Conservation (phyloP, 1,140 invertebrate species). For the Leptoteleia sp. region DNA sequence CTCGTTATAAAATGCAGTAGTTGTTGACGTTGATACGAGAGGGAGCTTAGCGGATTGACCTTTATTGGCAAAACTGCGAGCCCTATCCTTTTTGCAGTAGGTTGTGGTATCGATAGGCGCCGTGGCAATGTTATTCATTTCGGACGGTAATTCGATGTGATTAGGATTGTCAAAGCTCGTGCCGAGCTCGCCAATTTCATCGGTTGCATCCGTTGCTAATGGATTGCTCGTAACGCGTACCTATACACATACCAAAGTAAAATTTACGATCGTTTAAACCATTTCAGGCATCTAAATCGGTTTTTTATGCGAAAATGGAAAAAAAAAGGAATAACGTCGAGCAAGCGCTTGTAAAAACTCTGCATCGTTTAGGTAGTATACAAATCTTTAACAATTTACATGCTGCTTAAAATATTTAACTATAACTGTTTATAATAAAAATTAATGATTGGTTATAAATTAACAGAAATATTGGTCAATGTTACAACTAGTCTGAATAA, state of each 20-base stretch:
- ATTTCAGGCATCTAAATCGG: neutral
- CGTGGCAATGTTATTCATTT: slow-evolving; percentile 72
- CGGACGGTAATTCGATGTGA: slow-evolving; percentile 85
- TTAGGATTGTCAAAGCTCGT: slow-evolving; percentile 89
- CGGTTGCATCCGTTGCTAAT: slow-evolving; percentile 83
- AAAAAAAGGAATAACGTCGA: neutral
- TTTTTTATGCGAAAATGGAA: neutral
- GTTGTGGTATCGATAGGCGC: slow-evolving; percentile 86
- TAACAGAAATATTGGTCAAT: too few species aligned
- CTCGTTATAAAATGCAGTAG: slow-evolving; percentile 72
- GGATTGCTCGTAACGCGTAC: slow-evolving; percentile 90
- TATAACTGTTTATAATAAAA: too few species aligned
- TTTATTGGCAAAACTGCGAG: slow-evolving; percentile 73
- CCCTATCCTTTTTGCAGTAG: slow-evolving; percentile 85
- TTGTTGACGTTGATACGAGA: slow-evolving; percentile 57
- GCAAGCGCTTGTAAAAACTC: too few species aligned
- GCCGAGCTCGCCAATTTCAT: slow-evolving; percentile 82
- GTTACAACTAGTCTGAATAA: too few species aligned
- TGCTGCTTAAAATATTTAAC: too few species aligned
- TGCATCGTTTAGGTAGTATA: too few species aligned
- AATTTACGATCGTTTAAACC: slow-evolving; percentile 28
- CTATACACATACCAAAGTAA: slow-evolving; percentile 69
- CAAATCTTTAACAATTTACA: too few species aligned
- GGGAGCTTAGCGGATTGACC: slow-evolving; percentile 67
- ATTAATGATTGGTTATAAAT: too few species aligned